Percentiles rank a stretch among this genome's conserved stretches.
Conservation (phyloP, 2,888 invertebrate species). For the Rhagium mordax region DNA sequence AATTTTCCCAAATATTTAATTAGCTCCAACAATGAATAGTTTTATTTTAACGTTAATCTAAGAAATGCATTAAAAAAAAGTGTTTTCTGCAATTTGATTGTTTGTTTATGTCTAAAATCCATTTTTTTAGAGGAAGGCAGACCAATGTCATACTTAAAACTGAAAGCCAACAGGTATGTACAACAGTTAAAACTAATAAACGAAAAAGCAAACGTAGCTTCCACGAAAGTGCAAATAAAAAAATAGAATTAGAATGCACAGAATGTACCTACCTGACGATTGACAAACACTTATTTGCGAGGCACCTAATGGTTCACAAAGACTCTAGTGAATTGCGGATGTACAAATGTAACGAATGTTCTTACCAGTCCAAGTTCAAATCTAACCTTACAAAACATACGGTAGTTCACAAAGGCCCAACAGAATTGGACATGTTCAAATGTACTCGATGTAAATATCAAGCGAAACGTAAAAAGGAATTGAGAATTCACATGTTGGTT, state of each 20-base stretch:
- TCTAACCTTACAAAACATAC: neutral
- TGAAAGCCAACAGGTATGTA: no score
- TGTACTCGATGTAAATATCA: neutral
- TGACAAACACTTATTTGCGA: neutral
- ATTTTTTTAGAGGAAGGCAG: no score
- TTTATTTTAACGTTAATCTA: no score
- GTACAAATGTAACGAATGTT: neutral
- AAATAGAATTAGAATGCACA: neutral
- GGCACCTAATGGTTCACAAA: neutral
- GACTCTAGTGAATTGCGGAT: neutral
- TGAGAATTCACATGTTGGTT: neutral
- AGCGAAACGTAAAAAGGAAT: neutral
- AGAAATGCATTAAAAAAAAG: no score
- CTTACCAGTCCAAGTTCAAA: neutral
- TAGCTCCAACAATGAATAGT: no score
- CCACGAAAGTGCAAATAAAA: neutral
- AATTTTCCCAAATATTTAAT: no score
- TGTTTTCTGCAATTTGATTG: no score
- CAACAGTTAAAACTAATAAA: no score
- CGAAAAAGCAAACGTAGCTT: no score
- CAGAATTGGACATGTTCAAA: neutral
- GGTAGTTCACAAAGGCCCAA: neutral
- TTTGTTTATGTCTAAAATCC: no score
- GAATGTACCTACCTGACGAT: neutral
- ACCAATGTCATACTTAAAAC: no score